Percentiles rank a stretch among this genome's conserved stretches.
These are phyloP conservation scores for Agrilus planipennis DNA, from an alignment of 1,140 invertebrate genomes.

Conservation along the genomic window DNA sequence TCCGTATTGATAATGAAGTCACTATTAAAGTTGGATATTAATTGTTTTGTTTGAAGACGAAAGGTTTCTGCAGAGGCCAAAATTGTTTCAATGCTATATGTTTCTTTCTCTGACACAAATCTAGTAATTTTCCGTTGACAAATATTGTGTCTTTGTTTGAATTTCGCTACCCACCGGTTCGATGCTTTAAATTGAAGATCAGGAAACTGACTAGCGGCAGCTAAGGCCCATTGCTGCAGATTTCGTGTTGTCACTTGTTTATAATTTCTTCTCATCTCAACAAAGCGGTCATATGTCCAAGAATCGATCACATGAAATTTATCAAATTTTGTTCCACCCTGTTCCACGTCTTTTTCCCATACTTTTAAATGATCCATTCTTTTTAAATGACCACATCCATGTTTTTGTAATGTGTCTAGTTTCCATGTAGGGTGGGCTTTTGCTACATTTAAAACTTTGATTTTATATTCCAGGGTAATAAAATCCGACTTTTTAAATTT, in stretches of 20 bases:
- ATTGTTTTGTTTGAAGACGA: slow-evolving; percentile 1
- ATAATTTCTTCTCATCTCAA: slow-evolving; percentile 11
- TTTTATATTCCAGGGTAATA: slow-evolving; percentile 12
- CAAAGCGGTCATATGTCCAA: slow-evolving; percentile 15
- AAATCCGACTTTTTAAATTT: slow-evolving; percentile 6
- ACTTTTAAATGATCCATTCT: slow-evolving; percentile 4
- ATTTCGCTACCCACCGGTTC: slow-evolving; percentile 11
- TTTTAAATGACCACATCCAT: slow-evolving; percentile 10
- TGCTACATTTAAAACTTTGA: slow-evolving; percentile 9
- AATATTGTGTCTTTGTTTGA: slow-evolving; percentile 16
- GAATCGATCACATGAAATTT: slow-evolving; percentile 14
- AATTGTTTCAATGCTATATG: slow-evolving; percentile 11
- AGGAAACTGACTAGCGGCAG: slow-evolving; percentile 13
- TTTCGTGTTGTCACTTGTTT: slow-evolving; percentile 16
- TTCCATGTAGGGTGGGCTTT: slow-evolving; percentile 13
- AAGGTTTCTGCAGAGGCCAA: slow-evolving; percentile 9
- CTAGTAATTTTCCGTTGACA: slow-evolving; percentile 17
- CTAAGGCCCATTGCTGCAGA: slow-evolving; percentile 15
- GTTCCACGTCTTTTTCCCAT: slow-evolving; percentile 12
- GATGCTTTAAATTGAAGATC: slow-evolving; percentile 15
- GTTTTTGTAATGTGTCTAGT: slow-evolving; percentile 12
- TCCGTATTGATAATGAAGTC: slow-evolving; percentile 1
- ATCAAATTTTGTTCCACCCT: slow-evolving; percentile 13
- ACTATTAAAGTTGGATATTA: background rate
- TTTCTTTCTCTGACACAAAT: slow-evolving; percentile 15